Evolutionary conservation across 2,797 vertebrate genomes (phyloP).

Genomic region (Acropternis orthonyx): DNA sequence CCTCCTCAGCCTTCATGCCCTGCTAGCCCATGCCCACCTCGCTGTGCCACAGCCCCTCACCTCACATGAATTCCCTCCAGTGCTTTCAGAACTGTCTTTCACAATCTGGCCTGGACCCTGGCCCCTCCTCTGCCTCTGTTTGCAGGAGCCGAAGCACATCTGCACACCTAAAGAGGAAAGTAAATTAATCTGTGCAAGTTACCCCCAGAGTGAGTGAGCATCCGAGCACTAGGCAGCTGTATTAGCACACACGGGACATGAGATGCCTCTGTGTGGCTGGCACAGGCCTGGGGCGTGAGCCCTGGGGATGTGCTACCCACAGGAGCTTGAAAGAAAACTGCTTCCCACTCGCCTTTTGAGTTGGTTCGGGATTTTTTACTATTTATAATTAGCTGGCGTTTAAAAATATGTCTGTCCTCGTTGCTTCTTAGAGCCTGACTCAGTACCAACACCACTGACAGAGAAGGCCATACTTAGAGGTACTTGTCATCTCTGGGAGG

Average conservation of each 20-base stretch:
- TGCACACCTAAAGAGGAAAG: background rate
- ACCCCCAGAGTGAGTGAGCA: background rate
- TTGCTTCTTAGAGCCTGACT: background rate
- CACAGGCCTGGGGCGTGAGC: background rate
- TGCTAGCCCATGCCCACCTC: rapidly evolving
- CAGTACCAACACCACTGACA: background rate
- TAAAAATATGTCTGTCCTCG: background rate
- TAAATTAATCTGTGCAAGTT: background rate
- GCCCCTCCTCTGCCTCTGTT: background rate
- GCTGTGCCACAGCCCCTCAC: background rate
- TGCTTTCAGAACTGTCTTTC: rapidly evolving
- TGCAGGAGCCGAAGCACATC: background rate
- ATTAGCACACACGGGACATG: rapidly evolving
- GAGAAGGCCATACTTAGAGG: background rate
- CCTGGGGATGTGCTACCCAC: background rate
- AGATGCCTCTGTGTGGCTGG: background rate
- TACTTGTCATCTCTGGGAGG: background rate
- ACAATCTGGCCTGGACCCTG: background rate
- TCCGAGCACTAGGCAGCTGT: background rate
- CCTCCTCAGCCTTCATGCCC: background rate
- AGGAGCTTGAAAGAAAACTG: background rate
- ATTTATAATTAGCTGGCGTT: background rate
- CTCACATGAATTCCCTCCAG: background rate
- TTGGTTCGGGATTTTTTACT: background rate
- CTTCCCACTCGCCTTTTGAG: background rate